Evolutionary conservation across 2,797 vertebrate genomes (phyloP).

Genomic region (Peromyscus eremicus): DNA sequence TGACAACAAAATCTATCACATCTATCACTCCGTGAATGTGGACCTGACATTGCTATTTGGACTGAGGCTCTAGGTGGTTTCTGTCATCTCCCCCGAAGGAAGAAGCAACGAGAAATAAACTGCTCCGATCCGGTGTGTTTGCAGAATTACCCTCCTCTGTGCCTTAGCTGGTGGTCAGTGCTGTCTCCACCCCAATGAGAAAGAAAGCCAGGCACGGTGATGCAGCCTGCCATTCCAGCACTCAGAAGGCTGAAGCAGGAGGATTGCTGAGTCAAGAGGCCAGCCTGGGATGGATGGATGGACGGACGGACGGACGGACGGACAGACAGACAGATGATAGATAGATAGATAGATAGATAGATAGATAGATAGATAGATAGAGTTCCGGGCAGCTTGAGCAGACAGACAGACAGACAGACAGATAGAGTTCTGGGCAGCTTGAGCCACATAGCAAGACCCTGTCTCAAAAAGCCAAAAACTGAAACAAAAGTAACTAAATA

Average conservation of each 20-base stretch:
- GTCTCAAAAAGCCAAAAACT: neutral
- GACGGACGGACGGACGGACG: too few species aligned
- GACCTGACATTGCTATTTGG: neutral
- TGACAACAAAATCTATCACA: neutral
- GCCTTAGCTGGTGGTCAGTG: neutral
- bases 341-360: rapidly evolving
- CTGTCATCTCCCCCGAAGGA: neutral
- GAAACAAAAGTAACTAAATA: neutral
- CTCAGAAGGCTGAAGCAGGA: too few species aligned
- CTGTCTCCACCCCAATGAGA: neutral
- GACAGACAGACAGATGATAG: too few species aligned
- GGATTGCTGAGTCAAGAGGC: neutral
- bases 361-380: too few species aligned
- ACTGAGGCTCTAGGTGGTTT: neutral
- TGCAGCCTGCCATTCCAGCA: neutral
- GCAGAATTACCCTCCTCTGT: neutral
- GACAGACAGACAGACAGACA: too few species aligned
- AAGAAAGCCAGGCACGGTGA: neutral
- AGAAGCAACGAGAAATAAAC: neutral
- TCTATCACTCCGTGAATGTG: neutral
- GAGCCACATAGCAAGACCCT: neutral
- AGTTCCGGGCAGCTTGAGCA: too few species aligned
- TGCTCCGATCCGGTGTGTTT: neutral
- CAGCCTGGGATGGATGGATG: neutral
- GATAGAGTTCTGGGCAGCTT: neutral